Conservation (phyloP, 2,888 invertebrate species). For the Meganola albula region DNA sequence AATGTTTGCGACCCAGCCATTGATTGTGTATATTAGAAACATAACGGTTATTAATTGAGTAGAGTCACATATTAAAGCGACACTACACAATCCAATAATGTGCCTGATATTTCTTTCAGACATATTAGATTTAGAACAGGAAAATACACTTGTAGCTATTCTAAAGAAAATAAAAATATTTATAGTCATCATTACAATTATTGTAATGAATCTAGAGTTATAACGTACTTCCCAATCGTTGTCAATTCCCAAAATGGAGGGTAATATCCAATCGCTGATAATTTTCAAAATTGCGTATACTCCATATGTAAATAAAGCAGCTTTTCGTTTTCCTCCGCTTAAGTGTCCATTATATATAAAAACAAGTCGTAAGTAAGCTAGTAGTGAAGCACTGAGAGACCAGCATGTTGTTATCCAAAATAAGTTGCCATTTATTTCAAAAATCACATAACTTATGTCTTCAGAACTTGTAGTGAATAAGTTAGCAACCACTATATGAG, state of each 20-base stretch:
- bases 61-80: constrained; percentile 19
- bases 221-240: too few species aligned
- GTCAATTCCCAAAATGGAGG: neutral
- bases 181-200: constrained; percentile 1
- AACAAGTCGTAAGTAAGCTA: constrained; percentile 20
- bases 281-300: neutral
- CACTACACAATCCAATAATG: constrained; percentile 14
- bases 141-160: constrained; percentile 14
- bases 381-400: constrained; percentile 17
- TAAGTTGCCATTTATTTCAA: neutral
- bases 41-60: rapidly evolving
- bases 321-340: constrained; percentile 15
- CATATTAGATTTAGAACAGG: constrained; percentile 11
- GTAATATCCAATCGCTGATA: constrained; percentile 5
- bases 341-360: constrained; percentile 14
- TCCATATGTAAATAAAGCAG: constrained; percentile 11
- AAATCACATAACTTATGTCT: neutral
- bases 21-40: neutral
- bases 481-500: too few species aligned
- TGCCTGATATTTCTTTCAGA: constrained; percentile 14
- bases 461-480: too few species aligned
- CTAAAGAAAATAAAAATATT: constrained; percentile 13
- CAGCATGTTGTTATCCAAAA: constrained; percentile 12
- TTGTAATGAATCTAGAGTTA: neutral
- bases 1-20: too few species aligned